Percentiles rank a stretch among this genome's conserved stretches.
These are phyloP conservation scores for Acropora tenuis DNA, from an alignment of 64 coral and sea anemone species.

Conservation along the genomic window DNA sequence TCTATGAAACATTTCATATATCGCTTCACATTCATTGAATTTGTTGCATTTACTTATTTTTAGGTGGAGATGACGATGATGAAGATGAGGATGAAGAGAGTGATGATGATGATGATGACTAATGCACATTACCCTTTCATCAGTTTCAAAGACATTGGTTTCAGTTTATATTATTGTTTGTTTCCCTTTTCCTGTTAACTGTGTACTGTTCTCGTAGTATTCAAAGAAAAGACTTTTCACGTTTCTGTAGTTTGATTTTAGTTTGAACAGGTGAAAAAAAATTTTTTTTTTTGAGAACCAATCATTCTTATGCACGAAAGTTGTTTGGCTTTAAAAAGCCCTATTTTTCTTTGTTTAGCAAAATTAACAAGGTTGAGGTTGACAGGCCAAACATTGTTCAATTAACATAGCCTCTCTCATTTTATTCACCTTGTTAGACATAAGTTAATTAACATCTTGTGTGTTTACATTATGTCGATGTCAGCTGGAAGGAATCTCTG, in stretches of 20 bases:
- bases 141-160: neutral
- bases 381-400: too few relatives aligned
- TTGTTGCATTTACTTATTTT: neutral
- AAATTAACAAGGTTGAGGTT: too few relatives aligned
- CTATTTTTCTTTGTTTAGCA: too few relatives aligned
- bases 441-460: too few relatives aligned
- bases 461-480: too few relatives aligned
- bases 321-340: too few relatives aligned
- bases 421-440: too few relatives aligned
- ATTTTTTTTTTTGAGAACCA: neutral
- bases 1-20: too few relatives aligned
- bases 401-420: too few relatives aligned
- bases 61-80: conserved; percentile 71
- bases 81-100: conserved; percentile 85
- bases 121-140: neutral
- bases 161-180: neutral
- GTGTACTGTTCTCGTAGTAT: neutral
- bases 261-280: neutral
- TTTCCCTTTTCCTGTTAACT: neutral
- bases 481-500: too few relatives aligned
- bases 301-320: too few relatives aligned
- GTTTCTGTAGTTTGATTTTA: neutral
- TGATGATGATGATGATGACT: conserved; percentile 61
- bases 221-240: neutral
- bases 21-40: too few relatives aligned